phyloP scores from a whole-genome alignment of 1,140 invertebrate genomes.

The Thaumatotibia leucotreta region DNA sequence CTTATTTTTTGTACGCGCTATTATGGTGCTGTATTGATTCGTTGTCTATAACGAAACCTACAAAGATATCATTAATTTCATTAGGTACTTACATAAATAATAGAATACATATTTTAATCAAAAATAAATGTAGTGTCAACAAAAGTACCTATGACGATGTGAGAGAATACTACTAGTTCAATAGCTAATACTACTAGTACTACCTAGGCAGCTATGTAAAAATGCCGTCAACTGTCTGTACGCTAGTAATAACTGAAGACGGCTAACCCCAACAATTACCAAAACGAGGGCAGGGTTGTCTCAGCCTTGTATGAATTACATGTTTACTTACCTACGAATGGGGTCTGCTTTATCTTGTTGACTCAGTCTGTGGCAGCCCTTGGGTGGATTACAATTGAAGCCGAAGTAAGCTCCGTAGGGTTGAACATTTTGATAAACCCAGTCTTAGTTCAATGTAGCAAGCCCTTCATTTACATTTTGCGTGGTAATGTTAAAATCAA shows the following conservation, averaged over 20 bases:
- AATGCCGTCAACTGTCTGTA: background rate
- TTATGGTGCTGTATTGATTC: too few relatives aligned
- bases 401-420: constrained; percentile 8
- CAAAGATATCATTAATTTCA: too few relatives aligned
- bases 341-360: constrained; percentile 11
- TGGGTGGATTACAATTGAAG: constrained; percentile 6
- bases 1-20: too few relatives aligned
- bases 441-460: constrained; percentile 6
- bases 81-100: too few relatives aligned
- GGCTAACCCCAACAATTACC: background rate
- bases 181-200: too few relatives aligned
- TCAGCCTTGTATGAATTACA: constrained; percentile 9
- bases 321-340: constrained; percentile 11
- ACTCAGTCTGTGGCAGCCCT: constrained; percentile 5
- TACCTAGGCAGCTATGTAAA: too few relatives aligned
- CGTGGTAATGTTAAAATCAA: background rate
- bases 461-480: constrained; percentile 1
- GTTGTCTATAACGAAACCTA: too few relatives aligned
- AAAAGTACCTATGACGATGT: too few relatives aligned
- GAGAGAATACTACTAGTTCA: too few relatives aligned
- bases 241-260: background rate
- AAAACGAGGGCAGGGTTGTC: constrained; percentile 7
- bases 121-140: too few relatives aligned
- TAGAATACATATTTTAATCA: too few relatives aligned
- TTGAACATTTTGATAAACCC: constrained; percentile 14